Evolutionary conservation across 2,797 vertebrate genomes (phyloP).

Genomic region (Phaenicophaeus curvirostris): DNA sequence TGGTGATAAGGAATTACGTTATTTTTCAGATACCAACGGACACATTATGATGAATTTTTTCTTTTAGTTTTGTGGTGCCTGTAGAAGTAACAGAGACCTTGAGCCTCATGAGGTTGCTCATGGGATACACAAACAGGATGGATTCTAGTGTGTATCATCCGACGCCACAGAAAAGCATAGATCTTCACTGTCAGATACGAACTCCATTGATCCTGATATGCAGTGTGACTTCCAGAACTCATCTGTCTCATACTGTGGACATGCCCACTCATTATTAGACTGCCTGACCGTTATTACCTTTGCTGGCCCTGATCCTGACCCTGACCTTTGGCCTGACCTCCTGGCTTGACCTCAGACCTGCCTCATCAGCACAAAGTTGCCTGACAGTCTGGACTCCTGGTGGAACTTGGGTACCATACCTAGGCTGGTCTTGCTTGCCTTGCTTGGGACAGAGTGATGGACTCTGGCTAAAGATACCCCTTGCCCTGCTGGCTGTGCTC

Average conservation of each 20-base stretch:
- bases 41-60: not conserved
- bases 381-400: not conserved
- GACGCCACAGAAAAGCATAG: not conserved
- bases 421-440: not conserved
- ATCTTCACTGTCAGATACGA: not conserved
- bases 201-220: not conserved
- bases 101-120: not conserved
- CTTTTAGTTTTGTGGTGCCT: not conserved
- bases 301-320: not conserved
- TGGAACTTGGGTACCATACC: not conserved
- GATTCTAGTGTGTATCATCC: rapidly evolving
- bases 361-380: not conserved
- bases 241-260: not conserved
- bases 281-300: not conserved
- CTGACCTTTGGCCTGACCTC: not conserved
- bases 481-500: not conserved
- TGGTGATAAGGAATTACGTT: not conserved
- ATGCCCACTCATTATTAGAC: not conserved
- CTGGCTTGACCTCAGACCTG: not conserved
- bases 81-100: not conserved
- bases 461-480: not conserved
- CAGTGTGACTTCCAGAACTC: not conserved
- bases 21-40: not conserved
- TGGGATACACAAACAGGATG: not conserved
- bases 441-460: rapidly evolving